phyloP scores from a whole-genome alignment of 2,888 invertebrate genomes.

The Mythimna pallens region DNA sequence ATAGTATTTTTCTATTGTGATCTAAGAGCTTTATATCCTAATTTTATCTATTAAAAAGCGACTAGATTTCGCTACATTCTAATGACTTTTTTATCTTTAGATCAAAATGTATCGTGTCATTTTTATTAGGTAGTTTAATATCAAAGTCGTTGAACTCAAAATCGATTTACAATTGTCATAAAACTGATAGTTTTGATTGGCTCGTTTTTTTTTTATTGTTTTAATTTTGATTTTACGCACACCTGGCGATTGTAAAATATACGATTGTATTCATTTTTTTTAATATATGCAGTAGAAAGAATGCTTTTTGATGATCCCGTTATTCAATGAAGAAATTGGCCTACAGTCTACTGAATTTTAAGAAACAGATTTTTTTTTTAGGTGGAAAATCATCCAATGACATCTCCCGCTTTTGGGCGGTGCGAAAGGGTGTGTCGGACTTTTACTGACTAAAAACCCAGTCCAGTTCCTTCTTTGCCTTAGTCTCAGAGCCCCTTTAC shows the following conservation, averaged over 20 bases:
- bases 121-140: constrained; percentile 41
- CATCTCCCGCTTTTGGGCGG: no score
- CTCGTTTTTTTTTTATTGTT: constrained; percentile 16
- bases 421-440: no score
- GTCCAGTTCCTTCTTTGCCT: no score
- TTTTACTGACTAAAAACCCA: no score
- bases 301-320: neutral
- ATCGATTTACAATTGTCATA: constrained; percentile 48
- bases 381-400: no score
- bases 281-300: neutral
- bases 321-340: no score
- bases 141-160: constrained; percentile 41
- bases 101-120: constrained; percentile 17
- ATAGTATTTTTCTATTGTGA: constrained; percentile 29
- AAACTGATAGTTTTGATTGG: constrained; percentile 36
- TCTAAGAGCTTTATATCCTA: constrained; percentile 14
- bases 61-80: constrained; percentile 12
- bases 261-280: neutral
- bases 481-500: no score
- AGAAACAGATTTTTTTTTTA: no score
- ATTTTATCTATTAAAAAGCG: constrained; percentile 9
- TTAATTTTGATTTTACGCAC: neutral
- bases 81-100: constrained; percentile 26
- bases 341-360: no score
- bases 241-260: constrained; percentile 33